Percentiles rank a stretch among this genome's conserved stretches.
phyloP scores from a whole-genome alignment of 2,888 invertebrate species.

The Sphecodes monilicornis region DNA sequence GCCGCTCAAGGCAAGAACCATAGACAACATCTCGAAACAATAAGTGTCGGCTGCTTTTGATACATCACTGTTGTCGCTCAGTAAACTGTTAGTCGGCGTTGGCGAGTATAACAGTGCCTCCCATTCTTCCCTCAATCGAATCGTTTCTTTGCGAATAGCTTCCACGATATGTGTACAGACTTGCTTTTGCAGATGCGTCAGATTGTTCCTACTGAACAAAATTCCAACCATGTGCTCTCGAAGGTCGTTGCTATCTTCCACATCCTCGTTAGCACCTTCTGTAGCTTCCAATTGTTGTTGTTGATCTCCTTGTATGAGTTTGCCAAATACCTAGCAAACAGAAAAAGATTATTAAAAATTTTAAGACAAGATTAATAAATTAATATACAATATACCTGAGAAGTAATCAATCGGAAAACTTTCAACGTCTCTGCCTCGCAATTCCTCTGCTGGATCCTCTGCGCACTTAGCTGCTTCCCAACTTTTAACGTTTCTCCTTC shows the following conservation, averaged over 20 bases:
- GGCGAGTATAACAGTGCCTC: slow-evolving; percentile 88
- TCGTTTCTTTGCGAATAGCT: slow-evolving; percentile 95
- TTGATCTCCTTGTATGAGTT: slow-evolving; percentile 91
- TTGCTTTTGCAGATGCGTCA: slow-evolving; percentile 97
- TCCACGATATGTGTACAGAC: slow-evolving; percentile 93
- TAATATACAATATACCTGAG: slow-evolving; percentile 87
- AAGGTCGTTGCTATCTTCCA: slow-evolving; percentile 88
- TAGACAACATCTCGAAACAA: slow-evolving; percentile 98
- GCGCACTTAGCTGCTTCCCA: slow-evolving; percentile 85
- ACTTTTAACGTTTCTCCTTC: slow-evolving; percentile 86
- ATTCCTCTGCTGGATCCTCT: slow-evolving; percentile 92
- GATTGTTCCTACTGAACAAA: slow-evolving; percentile 95
- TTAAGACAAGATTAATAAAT: neutral
- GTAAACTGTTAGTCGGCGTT: slow-evolving; percentile 81
- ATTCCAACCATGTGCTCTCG: slow-evolving; percentile 99
- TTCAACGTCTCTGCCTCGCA: slow-evolving; percentile 96
- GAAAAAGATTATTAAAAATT: neutral
- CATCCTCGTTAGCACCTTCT: slow-evolving; percentile 80
- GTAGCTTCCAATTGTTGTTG: slow-evolving; percentile 80
- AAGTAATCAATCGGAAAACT: slow-evolving; percentile 96
- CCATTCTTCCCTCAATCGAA: slow-evolving; percentile 96
- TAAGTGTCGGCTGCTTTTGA: slow-evolving; percentile 92
- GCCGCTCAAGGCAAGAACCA: slow-evolving; percentile 97
- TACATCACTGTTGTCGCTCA: slow-evolving; percentile 84
- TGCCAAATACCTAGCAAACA: slow-evolving; percentile 92